A percentile compares a stretch with the other conserved stretches of the same genome.
These are phyloP conservation scores for Plumapathes pennacea DNA, from an alignment of 92 coral and sea anemone species.

Conservation along the genomic window DNA sequence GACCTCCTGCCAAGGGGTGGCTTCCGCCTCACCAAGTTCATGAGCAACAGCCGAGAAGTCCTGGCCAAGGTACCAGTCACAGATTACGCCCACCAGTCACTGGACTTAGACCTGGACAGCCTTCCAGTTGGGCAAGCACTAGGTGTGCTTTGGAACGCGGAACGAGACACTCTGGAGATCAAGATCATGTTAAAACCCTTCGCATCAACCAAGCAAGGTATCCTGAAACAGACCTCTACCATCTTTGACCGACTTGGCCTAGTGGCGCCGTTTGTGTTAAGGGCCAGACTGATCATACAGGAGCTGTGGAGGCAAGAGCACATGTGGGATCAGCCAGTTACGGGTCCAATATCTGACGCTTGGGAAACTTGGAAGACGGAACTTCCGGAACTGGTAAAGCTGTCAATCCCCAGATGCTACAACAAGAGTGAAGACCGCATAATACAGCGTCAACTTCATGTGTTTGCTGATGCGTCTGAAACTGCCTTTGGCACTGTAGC, in stretches of 20 bases:
- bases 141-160: slow-evolving; percentile 40
- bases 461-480: slow-evolving; percentile 55
- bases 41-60: slow-evolving; percentile 32
- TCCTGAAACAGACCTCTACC: slow-evolving; percentile 20
- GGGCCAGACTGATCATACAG: slow-evolving; percentile 43
- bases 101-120: slow-evolving; percentile 36
- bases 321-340: slow-evolving; percentile 29
- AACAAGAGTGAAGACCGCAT: neutral
- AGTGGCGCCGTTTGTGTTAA: slow-evolving; percentile 30
- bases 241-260: slow-evolving; percentile 41
- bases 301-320: slow-evolving; percentile 31
- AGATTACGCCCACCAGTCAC: slow-evolving; percentile 4
- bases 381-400: slow-evolving; percentile 17
- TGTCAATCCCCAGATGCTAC: slow-evolving; percentile 41
- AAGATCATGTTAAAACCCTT: slow-evolving; percentile 8
- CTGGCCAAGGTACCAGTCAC: slow-evolving; percentile 27
- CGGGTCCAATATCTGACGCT: slow-evolving; percentile 29
- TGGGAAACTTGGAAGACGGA: slow-evolving; percentile 46
- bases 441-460: slow-evolving; percentile 26
- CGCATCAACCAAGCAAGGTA: slow-evolving; percentile 21
- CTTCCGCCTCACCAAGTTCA: slow-evolving; percentile 34
- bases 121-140: slow-evolving; percentile 33
- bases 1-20: slow-evolving; percentile 30
- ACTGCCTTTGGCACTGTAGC: slow-evolving; percentile 43
- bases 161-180: slow-evolving; percentile 29